Evolutionary conservation across 2,888 invertebrate species (phyloP), one percentile per base, ranked within the genome.

Genomic region (Cancer borealis): DNA sequence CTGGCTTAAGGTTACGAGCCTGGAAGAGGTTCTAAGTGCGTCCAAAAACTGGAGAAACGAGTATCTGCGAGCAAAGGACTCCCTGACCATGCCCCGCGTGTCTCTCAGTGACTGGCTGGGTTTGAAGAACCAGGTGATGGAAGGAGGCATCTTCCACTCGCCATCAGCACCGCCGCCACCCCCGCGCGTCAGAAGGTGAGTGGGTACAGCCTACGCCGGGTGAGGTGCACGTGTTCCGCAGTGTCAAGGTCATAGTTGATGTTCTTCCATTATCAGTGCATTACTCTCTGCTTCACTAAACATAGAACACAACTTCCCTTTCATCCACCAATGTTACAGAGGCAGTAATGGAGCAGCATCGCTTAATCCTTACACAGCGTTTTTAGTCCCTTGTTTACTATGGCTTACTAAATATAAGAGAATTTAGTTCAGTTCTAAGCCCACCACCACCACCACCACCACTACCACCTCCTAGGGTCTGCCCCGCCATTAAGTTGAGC

Each of bases 21-120:
- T 79, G 79, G 79, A 79, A 30, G 79, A 79, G 26, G 14, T 30
- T 8, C 26, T 30, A 30, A 79, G 79, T 79, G 26, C 79, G 79
- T 79, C 79, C 79, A 79, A 10, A 30, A 21, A 30, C 8, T 26
- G 6, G 79, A 30, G 8, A 30, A 79, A 30, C 8, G 79, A 79
- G 79, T 79, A 6, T 30, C 79, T 26, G 79, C 5, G 14, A 79
- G 79, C 30, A 8, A 12, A 26, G 30, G 79, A 79, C 79, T 26
- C 26, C 30, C 79, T 79, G 6, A 10, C 26, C 30, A 79, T 79
- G 79, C 79, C 26, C 14, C 79, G 79, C 8, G 30, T 66, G 14
- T 73, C 91, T 54, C 73, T 91, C 30, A 73, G 91, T 26, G 91
- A 91, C n/a, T 91, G 91, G 91, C 14, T 91, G 21, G 73, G 91